Evolutionary conservation across 2,888 invertebrate genomes (phyloP).

Genomic region (Dinocampus coccinellae): DNA sequence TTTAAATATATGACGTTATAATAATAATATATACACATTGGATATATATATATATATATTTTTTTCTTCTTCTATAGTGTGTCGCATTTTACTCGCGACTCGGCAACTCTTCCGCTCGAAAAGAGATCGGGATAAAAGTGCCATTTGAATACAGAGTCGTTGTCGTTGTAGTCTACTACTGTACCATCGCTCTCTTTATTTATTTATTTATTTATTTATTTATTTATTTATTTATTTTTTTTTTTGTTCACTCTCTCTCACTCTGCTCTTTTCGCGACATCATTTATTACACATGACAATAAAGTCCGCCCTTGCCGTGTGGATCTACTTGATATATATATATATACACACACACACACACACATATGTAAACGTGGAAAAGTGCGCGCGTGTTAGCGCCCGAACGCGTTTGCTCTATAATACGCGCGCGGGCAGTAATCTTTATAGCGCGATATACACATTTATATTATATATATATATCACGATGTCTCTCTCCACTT

Average conservation of each 20-base stretch:
- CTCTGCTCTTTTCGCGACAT: slow-evolving; percentile 41
- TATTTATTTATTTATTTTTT: too few relatives aligned
- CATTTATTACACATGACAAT: slow-evolving; percentile 17
- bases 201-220: too few relatives aligned
- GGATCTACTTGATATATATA: neutral
- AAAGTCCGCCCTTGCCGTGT: neutral
- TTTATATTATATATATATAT: too few relatives aligned
- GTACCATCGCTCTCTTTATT: too few relatives aligned
- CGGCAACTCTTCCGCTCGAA: slow-evolving; percentile 27
- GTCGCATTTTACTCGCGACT: too few relatives aligned
- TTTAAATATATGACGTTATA: too few relatives aligned
- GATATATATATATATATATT: neutral
- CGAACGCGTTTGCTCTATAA: neutral
- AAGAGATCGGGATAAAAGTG: slow-evolving; percentile 26
- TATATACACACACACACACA: neutral
- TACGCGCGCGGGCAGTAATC: neutral
- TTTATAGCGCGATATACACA: neutral
- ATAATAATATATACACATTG: too few relatives aligned
- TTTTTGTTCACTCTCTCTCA: too few relatives aligned
- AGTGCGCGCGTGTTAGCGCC: too few relatives aligned
- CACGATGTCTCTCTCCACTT: neutral
- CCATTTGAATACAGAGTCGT: slow-evolving; percentile 19
- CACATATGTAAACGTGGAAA: too few relatives aligned
- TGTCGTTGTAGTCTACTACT: slow-evolving; percentile 40
- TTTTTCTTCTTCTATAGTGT: too few relatives aligned